Evolutionary conservation across 2,113 vertebrate species (phyloP), one percentile per base, ranked within the genome.

Genomic region (Salvelinus namaycush): DNA sequence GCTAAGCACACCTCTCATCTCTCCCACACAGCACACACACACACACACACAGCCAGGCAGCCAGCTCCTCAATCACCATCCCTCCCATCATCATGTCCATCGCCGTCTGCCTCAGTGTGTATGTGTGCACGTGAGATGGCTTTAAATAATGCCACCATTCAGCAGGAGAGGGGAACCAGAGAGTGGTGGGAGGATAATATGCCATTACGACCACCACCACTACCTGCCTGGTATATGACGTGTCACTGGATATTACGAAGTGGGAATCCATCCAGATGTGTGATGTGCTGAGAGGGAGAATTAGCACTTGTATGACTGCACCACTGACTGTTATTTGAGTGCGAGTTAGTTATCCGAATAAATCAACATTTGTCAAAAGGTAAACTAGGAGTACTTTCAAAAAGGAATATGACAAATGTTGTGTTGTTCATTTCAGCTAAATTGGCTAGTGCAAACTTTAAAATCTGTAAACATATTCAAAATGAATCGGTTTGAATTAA

Each of bases 1-100:
- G 34, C 73, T 18, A 57, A n/a, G 78, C 16, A 68, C 75, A 29
- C 26, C 54, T 24, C 65, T 34, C 26, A 59, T 73, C 72, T 74
- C 66, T 82, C 74, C 78, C 69, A 20, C 68, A 49, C 44, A 68
- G 14, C 65, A 5, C 64, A 12, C 14, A 8, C 64, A 66, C 0
- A 22, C 49, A 51, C 49, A 24, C 60, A 22, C 60, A 7, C 34
- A 34, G 34, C 1, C 60, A 64, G 13, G 16, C 60, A 64, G 22
- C 85, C 79, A 84, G 83, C 79, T 72, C 44, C 54, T 75, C 67
- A 27, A 81, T 90, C 81, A 14, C 80, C 48, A 79, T 79, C 69
- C 29, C 66, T 81, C 78, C 69, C 85, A 80, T 86, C 81, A 77
- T 76, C 66, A 76, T 86, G 86, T 89, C 87, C 86, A 79, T 88